Conservation (phyloP, 1,140 invertebrate species). For the Bombus pascuorum region DNA sequence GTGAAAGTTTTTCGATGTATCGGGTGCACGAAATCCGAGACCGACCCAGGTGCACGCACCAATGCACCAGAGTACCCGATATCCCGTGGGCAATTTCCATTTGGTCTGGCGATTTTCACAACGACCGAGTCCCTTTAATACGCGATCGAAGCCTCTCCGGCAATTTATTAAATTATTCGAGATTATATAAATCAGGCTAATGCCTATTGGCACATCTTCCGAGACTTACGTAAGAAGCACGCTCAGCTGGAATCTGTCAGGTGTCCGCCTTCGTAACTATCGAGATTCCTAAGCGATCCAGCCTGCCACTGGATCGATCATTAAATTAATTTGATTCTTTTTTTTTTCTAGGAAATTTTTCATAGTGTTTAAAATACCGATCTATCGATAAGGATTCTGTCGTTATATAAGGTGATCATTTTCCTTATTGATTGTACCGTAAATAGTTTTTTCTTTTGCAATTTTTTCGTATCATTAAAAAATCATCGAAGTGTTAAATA, state of each 20-base stretch:
- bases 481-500: too few relatives aligned
- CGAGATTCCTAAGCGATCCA: background rate
- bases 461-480: too few relatives aligned
- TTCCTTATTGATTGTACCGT: too few relatives aligned
- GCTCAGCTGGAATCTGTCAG: background rate
- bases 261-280: background rate
- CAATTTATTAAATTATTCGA: conserved; percentile 39
- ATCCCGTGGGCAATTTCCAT: conserved; percentile 9
- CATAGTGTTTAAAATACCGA: background rate
- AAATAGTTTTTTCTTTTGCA: too few relatives aligned
- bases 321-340: background rate
- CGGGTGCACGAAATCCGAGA: background rate
- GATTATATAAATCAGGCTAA: conserved; percentile 32
- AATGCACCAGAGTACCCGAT: background rate
- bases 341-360: background rate
- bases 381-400: background rate
- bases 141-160: background rate
- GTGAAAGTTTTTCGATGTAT: conserved; percentile 21
- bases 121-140: background rate
- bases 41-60: background rate
- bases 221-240: background rate
- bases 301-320: background rate
- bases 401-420: background rate
- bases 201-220: conserved; percentile 14
- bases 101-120: background rate